Evolutionary conservation across 2,888 invertebrate genomes (phyloP).

Genomic region (Xiphydria camelus): DNA sequence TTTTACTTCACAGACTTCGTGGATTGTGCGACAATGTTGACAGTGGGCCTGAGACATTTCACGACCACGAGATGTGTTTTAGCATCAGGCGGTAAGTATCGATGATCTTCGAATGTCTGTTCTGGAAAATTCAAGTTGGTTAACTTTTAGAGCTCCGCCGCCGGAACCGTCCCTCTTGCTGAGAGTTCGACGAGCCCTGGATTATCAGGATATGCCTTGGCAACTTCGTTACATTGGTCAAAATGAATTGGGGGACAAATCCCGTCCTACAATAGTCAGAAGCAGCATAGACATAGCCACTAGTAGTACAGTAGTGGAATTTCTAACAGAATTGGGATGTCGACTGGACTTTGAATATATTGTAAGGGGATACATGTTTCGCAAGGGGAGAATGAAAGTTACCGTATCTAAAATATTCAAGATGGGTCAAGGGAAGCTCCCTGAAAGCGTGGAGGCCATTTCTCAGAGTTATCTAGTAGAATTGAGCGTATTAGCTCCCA

Average conservation of each 20-base stretch:
- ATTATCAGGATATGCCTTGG: slow-evolving; percentile 82
- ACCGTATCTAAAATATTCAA: slow-evolving; percentile 94
- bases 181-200: slow-evolving; percentile 81
- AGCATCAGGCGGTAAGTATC: slow-evolving; percentile 66
- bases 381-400: slow-evolving; percentile 96
- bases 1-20: slow-evolving; percentile 80
- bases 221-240: slow-evolving; percentile 92
- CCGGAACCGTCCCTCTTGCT: slow-evolving; percentile 67
- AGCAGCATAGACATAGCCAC: slow-evolving; percentile 93
- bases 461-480: slow-evolving; percentile 93
- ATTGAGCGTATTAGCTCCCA: slow-evolving; percentile 85
- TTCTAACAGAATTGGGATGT: slow-evolving; percentile 89
- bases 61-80: slow-evolving; percentile 92
- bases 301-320: slow-evolving; percentile 86
- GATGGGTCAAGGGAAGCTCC: slow-evolving; percentile 73
- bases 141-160: slow-evolving; percentile 41
- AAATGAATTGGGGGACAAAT: slow-evolving; percentile 87
- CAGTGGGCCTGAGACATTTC: slow-evolving; percentile 86
- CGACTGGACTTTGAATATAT: slow-evolving; percentile 92
- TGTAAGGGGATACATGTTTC: slow-evolving; percentile 89
- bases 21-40: slow-evolving; percentile 94
- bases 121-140: not conserved
- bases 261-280: slow-evolving; percentile 84
- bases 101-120: not conserved
- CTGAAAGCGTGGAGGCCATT: slow-evolving; percentile 78